These are phyloP conservation scores for Cavia aperea DNA, from an alignment of 2,113 vertebrate species.

Conservation along the genomic window DNA sequence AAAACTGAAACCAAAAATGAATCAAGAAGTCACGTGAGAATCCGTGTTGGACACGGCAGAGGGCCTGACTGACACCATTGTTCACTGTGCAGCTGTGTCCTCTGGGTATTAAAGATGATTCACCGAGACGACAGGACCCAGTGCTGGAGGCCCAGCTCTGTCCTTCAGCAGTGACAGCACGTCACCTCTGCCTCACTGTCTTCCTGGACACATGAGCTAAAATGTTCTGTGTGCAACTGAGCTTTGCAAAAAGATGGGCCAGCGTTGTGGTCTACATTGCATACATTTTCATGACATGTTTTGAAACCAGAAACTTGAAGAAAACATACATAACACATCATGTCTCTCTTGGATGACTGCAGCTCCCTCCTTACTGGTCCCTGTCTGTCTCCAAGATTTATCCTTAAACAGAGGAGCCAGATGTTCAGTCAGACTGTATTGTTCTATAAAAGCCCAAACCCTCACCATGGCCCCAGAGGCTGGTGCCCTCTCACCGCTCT, in stretches of 20 bases:
- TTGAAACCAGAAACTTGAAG: background rate
- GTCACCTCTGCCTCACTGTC: background rate
- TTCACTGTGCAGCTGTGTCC: background rate
- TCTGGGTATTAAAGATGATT: background rate
- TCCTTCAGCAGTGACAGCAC: background rate
- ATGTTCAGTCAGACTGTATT: background rate
- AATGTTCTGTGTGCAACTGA: background rate
- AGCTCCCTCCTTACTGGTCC: background rate
- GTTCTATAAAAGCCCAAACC: background rate
- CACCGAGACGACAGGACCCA: background rate
- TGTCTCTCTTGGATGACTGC: background rate
- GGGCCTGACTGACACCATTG: background rate
- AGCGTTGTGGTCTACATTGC: background rate
- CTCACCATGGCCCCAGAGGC: background rate
- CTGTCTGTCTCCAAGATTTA: background rate
- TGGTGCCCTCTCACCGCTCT: background rate
- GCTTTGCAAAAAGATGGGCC: background rate
- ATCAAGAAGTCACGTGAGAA: background rate
- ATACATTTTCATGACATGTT: background rate
- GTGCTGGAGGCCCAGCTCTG: background rate
- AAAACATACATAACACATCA: background rate
- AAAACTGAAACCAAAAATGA: slow-evolving; percentile 9
- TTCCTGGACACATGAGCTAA: background rate
- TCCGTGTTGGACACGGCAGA: background rate
- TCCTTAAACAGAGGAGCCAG: background rate